These are phyloP conservation scores for Actinopyga echinites DNA, from an alignment of 53 echinoderm and acorn worm genomes.

Conservation along the genomic window DNA sequence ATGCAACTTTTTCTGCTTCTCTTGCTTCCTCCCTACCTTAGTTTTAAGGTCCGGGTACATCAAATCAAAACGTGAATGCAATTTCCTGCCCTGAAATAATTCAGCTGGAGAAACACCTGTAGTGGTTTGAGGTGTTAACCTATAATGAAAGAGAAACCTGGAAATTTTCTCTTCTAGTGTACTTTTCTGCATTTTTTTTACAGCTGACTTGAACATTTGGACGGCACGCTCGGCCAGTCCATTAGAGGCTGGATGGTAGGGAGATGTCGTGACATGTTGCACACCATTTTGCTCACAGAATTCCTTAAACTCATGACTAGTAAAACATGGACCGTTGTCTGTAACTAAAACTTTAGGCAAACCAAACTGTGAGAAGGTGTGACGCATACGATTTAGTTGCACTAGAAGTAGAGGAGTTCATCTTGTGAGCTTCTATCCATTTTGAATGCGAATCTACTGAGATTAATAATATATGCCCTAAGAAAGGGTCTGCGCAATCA, in stretches of 20 bases:
- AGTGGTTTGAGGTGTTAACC: not conserved
- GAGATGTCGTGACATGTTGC: not conserved
- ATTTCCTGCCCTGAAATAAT: not conserved
- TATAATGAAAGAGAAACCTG: slow-evolving; percentile 8
- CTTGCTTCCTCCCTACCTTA: too few relatives aligned
- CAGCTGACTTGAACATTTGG: not conserved
- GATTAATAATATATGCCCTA: slow-evolving; percentile 10
- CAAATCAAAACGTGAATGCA: too few relatives aligned
- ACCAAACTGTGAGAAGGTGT: not conserved
- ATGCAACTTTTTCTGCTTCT: too few relatives aligned
- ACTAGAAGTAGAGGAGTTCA: not conserved
- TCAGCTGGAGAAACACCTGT: not conserved
- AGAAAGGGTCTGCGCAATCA: slow-evolving; percentile 1
- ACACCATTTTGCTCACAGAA: not conserved
- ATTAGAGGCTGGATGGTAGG: slow-evolving; percentile 6
- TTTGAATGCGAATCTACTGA: slow-evolving; percentile 26
- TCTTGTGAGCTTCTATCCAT: slow-evolving; percentile 20
- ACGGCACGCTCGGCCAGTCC: not conserved
- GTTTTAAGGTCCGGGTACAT: too few relatives aligned
- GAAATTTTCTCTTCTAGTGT: not conserved
- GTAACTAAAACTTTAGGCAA: slow-evolving; percentile 4
- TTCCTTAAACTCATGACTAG: slow-evolving; percentile 3
- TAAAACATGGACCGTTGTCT: slow-evolving; percentile 42
- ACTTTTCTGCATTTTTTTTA: not conserved
- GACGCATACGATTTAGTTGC: not conserved